Conservation (phyloP, 2,888 invertebrate genomes). For the Tenthredo mesomela region DNA sequence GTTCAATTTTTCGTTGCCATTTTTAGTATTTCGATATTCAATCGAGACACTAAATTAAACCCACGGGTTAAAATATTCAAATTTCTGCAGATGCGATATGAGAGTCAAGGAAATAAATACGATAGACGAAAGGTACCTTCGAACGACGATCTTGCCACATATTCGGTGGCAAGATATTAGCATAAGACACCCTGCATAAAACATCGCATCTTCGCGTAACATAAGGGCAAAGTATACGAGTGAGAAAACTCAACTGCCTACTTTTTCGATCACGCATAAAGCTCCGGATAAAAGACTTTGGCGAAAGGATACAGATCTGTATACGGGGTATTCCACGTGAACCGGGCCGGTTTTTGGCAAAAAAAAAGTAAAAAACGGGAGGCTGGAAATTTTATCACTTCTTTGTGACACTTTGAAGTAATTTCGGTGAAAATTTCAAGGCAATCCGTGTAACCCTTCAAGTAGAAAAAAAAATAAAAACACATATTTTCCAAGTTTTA, state of each 20-base stretch:
- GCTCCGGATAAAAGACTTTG: slow-evolving; percentile 11
- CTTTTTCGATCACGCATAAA: slow-evolving; percentile 31
- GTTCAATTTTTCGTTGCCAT: not conserved
- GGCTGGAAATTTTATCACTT: too few relatives aligned
- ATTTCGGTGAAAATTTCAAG: too few relatives aligned
- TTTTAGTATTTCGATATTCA: not conserved
- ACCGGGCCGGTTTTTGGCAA: too few relatives aligned
- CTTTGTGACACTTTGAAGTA: too few relatives aligned
- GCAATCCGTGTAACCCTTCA: too few relatives aligned
- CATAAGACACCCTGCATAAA: slow-evolving; percentile 38
- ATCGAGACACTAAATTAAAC: slow-evolving; percentile 10
- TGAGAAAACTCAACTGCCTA: slow-evolving; percentile 9
- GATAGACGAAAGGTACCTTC: not conserved
- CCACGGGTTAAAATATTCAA: slow-evolving; percentile 23
- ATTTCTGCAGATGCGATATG: not conserved
- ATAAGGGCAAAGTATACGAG: slow-evolving; percentile 32
- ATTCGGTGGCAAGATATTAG: slow-evolving; percentile 27
- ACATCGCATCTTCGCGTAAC: slow-evolving; percentile 16
- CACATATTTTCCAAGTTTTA: too few relatives aligned
- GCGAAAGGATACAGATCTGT: not conserved
- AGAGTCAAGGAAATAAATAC: not conserved
- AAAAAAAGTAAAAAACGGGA: too few relatives aligned
- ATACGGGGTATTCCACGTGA: too few relatives aligned
- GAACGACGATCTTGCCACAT: slow-evolving; percentile 21
- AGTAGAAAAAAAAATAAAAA: too few relatives aligned